Percentiles rank a stretch among this genome's conserved stretches.
These are phyloP conservation scores for Eupelmus urozonus DNA, from an alignment of 2,888 invertebrate species.

Conservation along the genomic window DNA sequence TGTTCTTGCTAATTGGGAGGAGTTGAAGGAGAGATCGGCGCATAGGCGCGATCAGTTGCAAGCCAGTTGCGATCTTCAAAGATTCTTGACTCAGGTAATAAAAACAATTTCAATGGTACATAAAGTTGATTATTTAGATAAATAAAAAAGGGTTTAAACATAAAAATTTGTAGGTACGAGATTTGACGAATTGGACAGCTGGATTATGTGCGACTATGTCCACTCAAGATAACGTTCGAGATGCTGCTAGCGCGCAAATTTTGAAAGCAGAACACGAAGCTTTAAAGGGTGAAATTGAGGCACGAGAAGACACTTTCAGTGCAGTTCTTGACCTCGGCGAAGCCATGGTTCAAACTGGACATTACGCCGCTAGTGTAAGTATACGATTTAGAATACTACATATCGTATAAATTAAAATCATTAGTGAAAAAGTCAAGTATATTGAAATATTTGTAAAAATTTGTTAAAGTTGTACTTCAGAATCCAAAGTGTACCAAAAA, in stretches of 20 bases:
- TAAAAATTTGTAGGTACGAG: constrained; percentile 82
- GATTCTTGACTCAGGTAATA: constrained; percentile 90
- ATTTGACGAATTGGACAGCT: constrained; percentile 92
- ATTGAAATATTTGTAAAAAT: constrained; percentile 7
- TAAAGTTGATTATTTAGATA: background rate
- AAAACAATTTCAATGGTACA: background rate
- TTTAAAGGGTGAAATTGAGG: constrained; percentile 91
- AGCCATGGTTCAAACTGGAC: constrained; percentile 90
- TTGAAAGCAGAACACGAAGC: constrained; percentile 90
- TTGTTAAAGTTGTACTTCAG: too few species aligned
- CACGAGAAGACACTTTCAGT: constrained; percentile 89
- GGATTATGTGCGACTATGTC: constrained; percentile 87
- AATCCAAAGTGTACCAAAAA: too few species aligned
- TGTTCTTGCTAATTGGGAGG: constrained; percentile 92
- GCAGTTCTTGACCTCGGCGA: constrained; percentile 87
- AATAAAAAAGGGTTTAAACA: background rate
- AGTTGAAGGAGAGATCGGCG: constrained; percentile 89
- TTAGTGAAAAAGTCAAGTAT: too few species aligned
- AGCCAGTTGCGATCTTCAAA: constrained; percentile 92
- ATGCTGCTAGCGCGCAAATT: constrained; percentile 89
- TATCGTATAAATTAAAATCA: background rate
- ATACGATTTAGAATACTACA: too few species aligned
- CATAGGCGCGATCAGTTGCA: constrained; percentile 88
- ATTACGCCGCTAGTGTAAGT: constrained; percentile 85
- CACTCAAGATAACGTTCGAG: constrained; percentile 89